Evolutionary conservation across 1,140 invertebrate species (phyloP).

Genomic region (Papilio polyxenes): DNA sequence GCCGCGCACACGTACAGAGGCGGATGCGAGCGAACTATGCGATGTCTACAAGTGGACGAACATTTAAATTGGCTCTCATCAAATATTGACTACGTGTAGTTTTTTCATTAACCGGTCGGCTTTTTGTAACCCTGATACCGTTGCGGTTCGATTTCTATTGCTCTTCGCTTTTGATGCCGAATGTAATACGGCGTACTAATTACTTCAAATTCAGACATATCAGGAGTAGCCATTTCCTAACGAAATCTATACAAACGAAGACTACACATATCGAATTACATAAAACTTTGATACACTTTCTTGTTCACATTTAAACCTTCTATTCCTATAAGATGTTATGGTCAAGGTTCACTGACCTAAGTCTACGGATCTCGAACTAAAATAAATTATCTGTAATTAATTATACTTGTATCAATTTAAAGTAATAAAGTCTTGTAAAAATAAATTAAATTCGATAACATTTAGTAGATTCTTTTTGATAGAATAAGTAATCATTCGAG

Average conservation of each 20-base stretch:
- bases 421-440: no score
- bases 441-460: no score
- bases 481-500: neutral
- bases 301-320: no score
- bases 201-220: slow-evolving; percentile 18
- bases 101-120: slow-evolving; percentile 76
- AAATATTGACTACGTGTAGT: slow-evolving; percentile 80
- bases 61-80: slow-evolving; percentile 80
- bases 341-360: neutral
- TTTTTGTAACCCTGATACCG: slow-evolving; percentile 67
- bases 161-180: slow-evolving; percentile 63
- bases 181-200: slow-evolving; percentile 32
- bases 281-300: no score
- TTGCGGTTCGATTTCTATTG: slow-evolving; percentile 69
- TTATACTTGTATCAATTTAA: no score
- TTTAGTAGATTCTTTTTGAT: neutral
- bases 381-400: no score
- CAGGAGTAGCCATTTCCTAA: neutral
- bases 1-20: slow-evolving; percentile 53
- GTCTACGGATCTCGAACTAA: neutral
- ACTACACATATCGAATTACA: neutral
- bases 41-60: slow-evolving; percentile 80
- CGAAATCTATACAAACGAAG: neutral
- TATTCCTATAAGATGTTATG: neutral
- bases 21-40: slow-evolving; percentile 71